Percentiles rank a stretch among this genome's conserved stretches.
Evolutionary conservation across 2,888 invertebrate species (phyloP).

Genomic region (Melikaiella ostensackeni): DNA sequence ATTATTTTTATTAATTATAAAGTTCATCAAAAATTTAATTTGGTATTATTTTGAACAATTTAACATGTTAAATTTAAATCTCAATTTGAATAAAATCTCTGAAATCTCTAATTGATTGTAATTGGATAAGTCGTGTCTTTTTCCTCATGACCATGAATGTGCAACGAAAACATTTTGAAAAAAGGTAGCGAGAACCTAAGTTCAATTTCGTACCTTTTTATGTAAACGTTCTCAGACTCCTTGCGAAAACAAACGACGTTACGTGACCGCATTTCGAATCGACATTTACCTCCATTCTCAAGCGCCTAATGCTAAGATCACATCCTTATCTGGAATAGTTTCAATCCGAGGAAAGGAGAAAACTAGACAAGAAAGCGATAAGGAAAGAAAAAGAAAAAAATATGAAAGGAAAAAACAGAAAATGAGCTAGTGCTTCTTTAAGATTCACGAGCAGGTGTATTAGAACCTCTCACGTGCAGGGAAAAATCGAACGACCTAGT

Average conservation of each 20-base stretch:
- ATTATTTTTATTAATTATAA: too few species aligned
- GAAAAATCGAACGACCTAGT: too few species aligned
- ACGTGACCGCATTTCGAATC: slow-evolving; percentile 25
- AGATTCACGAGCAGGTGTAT: too few species aligned
- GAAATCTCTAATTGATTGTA: too few species aligned
- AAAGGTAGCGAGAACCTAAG: neutral
- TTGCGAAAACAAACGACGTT: slow-evolving; percentile 25
- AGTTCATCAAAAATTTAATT: too few species aligned
- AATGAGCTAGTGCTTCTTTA: too few species aligned
- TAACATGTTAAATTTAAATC: too few species aligned
- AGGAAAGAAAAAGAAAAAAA: too few species aligned
- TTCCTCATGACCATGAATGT: neutral
- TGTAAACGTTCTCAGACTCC: slow-evolving; percentile 6
- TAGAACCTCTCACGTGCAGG: too few species aligned
- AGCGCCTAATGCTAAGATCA: neutral
- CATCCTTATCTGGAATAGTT: slow-evolving; percentile 22
- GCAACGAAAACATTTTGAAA: neutral
- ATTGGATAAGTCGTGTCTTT: neutral
- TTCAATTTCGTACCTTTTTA: neutral
- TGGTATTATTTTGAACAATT: too few species aligned
- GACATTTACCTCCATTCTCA: slow-evolving; percentile 15
- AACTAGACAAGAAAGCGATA: slow-evolving; percentile 2
- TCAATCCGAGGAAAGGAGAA: neutral
- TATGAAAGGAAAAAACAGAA: too few species aligned
- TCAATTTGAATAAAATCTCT: too few species aligned